Conservation (phyloP, 2,888 invertebrate genomes). For the Trichopoda pennipes region DNA sequence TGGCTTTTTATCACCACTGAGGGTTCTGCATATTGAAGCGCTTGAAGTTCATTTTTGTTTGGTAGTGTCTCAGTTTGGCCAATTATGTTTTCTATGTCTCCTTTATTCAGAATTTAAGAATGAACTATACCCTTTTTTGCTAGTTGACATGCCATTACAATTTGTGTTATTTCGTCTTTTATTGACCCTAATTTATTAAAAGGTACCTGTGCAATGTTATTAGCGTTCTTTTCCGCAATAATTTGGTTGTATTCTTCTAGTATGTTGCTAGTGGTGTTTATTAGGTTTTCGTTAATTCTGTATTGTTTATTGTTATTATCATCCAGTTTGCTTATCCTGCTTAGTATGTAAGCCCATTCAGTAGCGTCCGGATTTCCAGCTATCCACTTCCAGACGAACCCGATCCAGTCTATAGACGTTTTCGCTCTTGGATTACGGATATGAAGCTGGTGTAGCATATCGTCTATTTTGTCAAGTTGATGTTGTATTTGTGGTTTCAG, state of each 20-base stretch:
- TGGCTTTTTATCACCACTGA: slow-evolving; percentile 63
- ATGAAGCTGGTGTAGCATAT: slow-evolving; percentile 46
- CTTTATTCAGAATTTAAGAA: slow-evolving; percentile 62
- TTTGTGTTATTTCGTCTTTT: slow-evolving; percentile 46
- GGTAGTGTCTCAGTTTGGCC: slow-evolving; percentile 65
- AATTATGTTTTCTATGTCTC: slow-evolving; percentile 61
- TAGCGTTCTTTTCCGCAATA: neutral
- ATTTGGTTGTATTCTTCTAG: slow-evolving; percentile 31
- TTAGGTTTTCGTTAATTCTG: slow-evolving; percentile 28
- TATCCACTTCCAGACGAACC: slow-evolving; percentile 50
- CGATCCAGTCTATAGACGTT: slow-evolving; percentile 46
- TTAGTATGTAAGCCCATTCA: slow-evolving; percentile 25
- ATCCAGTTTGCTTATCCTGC: neutral
- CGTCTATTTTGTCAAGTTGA: slow-evolving; percentile 46
- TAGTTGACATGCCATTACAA: too few relatives aligned
- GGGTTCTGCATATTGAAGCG: slow-evolving; percentile 67
- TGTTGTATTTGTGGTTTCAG: slow-evolving; percentile 41
- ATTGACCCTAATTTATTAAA: slow-evolving; percentile 37
- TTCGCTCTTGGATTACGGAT: neutral
- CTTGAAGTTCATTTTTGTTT: slow-evolving; percentile 66
- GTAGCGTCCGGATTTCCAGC: slow-evolving; percentile 39
- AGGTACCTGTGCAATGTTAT: slow-evolving; percentile 25
- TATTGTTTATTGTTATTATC: slow-evolving; percentile 41
- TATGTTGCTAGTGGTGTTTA: slow-evolving; percentile 22
- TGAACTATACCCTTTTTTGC: slow-evolving; percentile 66